Percentiles rank a stretch among this genome's conserved stretches.
Conservation (phyloP, 2,888 invertebrate genomes). For the Anoplius nigerrimus region DNA sequence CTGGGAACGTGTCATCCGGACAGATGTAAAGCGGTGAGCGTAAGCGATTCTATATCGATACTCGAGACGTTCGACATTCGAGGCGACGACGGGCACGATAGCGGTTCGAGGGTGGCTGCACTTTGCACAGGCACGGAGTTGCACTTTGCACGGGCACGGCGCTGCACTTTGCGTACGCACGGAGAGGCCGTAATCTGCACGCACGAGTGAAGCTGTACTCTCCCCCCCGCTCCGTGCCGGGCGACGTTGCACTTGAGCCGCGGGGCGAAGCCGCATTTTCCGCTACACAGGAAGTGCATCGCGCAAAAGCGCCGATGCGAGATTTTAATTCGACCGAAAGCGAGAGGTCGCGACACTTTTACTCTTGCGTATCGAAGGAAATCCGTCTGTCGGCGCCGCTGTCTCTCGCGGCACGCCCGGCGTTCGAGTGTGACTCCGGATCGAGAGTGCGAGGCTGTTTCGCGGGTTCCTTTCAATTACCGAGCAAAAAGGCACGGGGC, state of each 20-base stretch:
- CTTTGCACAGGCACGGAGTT: background rate
- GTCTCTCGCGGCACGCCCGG: background rate
- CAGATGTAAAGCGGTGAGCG: too few relatives aligned
- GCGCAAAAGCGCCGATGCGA: background rate
- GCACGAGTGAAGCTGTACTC: background rate
- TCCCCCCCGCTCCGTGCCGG: background rate
- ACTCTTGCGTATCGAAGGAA: background rate
- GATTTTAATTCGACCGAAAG: background rate
- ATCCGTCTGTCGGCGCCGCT: background rate
- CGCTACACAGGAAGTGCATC: background rate
- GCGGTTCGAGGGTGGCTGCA: background rate
- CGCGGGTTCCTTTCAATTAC: too few relatives aligned
- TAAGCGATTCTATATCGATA: too few relatives aligned
- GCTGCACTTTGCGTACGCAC: slow-evolving; percentile 5
- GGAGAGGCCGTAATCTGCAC: background rate
- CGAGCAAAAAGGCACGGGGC: too few relatives aligned
- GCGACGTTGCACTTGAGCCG: slow-evolving; percentile 2
- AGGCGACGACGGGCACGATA: background rate
- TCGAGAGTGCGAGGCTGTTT: background rate
- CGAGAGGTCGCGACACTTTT: background rate
- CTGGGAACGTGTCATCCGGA: too few relatives aligned
- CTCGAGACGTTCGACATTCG: too few relatives aligned
- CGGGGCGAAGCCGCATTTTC: background rate
- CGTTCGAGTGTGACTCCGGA: background rate
- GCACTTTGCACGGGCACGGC: background rate